A percentile compares a stretch with the other conserved stretches of the same genome.
These are phyloP conservation scores for Cryptotis parvus DNA, from an alignment of 2,113 vertebrate genomes.

Conservation along the genomic window DNA sequence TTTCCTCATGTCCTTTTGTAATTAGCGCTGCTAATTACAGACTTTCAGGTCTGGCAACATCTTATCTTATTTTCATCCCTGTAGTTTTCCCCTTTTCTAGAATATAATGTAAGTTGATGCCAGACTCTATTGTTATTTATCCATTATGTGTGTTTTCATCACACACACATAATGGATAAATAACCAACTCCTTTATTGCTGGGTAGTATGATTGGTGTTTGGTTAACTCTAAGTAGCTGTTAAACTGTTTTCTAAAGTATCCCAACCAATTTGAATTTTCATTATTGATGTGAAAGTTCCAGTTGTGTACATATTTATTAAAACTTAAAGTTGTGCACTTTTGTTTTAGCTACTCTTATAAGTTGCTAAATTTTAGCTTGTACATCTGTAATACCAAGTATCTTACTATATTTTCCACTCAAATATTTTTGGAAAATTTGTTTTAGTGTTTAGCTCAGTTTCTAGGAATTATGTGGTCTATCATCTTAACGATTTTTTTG, in stretches of 20 bases:
- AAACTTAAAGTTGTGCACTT: background rate
- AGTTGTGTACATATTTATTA: background rate
- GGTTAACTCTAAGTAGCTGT: background rate
- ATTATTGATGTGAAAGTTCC: background rate
- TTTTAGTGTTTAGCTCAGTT: slow-evolving; percentile 6
- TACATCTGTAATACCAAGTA: background rate
- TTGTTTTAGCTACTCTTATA: slow-evolving; percentile 26
- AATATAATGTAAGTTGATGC: background rate
- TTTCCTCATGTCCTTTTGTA: slow-evolving; percentile 29
- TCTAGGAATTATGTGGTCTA: background rate
- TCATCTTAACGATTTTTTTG: slow-evolving; percentile 25
- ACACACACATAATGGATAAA: background rate
- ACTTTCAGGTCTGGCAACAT: background rate
- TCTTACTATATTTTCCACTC: slow-evolving; percentile 25
- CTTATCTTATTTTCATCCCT: slow-evolving; percentile 14
- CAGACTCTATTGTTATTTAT: too few species aligned
- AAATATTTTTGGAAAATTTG: background rate
- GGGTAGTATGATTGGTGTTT: background rate
- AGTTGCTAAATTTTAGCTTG: slow-evolving; percentile 49
- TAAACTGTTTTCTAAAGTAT: slow-evolving; percentile 2
- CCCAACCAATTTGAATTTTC: background rate
- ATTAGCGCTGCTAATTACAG: background rate
- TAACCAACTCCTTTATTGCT: background rate
- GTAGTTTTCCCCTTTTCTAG: slow-evolving; percentile 5
- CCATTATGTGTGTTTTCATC: background rate